Conservation (phyloP, 2,797 vertebrate genomes). For the Eulemur coronatus region DNA sequence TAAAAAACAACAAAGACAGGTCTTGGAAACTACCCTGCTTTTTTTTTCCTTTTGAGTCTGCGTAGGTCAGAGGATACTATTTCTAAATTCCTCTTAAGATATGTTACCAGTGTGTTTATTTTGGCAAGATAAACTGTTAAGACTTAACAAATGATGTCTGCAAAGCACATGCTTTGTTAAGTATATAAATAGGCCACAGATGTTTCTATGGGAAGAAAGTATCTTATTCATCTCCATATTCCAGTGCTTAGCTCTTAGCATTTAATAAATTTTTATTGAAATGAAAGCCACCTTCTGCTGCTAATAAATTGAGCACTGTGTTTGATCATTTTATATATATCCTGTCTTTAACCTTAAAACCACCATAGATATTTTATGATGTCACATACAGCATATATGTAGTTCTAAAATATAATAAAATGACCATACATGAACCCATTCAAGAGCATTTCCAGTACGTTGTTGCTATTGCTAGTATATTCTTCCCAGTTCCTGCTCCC, state of each 20-base stretch:
- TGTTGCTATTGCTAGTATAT: no score
- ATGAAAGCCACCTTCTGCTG: background rate
- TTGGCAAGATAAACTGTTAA: slow-evolving; percentile 74
- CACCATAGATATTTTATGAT: background rate
- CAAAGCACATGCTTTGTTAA: slow-evolving; percentile 61
- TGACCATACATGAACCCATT: background rate
- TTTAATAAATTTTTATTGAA: background rate
- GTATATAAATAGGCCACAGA: slow-evolving; percentile 59
- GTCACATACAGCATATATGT: background rate
- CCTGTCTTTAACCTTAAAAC: background rate
- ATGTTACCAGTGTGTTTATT: slow-evolving; percentile 61
- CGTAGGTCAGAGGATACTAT: slow-evolving; percentile 18
- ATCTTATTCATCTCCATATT: slow-evolving; percentile 22
- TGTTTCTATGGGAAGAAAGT: slow-evolving; percentile 55
- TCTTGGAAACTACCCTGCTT: background rate
- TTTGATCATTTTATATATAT: background rate
- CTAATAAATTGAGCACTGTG: background rate
- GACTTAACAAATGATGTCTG: slow-evolving; percentile 72
- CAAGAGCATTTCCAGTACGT: background rate
- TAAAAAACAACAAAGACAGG: background rate
- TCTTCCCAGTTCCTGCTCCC: no score
- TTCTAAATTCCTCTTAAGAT: slow-evolving; percentile 46
- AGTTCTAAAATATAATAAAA: background rate
- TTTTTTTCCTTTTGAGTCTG: slow-evolving; percentile 8
- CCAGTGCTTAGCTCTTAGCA: background rate